Conservation (phyloP, 2,113 vertebrate genomes). For the Atherinomorus stipes region DNA sequence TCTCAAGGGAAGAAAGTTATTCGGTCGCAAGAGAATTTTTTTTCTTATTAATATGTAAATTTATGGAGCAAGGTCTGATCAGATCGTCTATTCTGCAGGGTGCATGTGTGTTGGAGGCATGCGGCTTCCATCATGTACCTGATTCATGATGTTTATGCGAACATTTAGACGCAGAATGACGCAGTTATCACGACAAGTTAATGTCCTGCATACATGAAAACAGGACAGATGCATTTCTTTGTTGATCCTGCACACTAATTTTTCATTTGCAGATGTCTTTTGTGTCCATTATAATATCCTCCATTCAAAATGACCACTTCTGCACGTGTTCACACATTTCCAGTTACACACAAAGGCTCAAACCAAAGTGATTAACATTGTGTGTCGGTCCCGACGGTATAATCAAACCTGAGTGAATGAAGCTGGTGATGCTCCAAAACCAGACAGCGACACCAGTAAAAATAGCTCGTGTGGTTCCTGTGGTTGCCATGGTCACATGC, state of each 20-base stretch:
- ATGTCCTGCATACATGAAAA: conserved; percentile 27
- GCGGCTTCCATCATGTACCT: conserved; percentile 38
- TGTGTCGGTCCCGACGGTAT: conserved; percentile 12
- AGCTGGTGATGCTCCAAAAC: conserved; percentile 18
- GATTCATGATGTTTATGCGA: conserved; percentile 56
- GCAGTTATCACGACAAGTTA: conserved; percentile 14
- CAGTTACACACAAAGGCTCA: not conserved
- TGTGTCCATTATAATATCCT: not conserved
- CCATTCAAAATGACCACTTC: not conserved
- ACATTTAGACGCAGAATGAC: not conserved
- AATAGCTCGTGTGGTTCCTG: conserved; percentile 55
- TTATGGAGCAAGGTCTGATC: conserved; percentile 56
- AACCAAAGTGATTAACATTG: not conserved
- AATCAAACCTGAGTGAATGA: conserved; percentile 44
- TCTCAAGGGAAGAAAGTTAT: conserved; percentile 38
- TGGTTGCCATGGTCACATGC: conserved; percentile 63
- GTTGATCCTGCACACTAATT: not conserved
- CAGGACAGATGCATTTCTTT: not conserved
- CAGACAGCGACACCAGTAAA: conserved; percentile 37
- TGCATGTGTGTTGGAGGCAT: conserved; percentile 30
- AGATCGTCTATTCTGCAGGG: conserved; percentile 55
- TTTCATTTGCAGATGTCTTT: not conserved
- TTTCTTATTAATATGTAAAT: conserved; percentile 58
- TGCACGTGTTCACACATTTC: not conserved
- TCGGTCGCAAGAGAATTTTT: conserved; percentile 48